phyloP scores from a whole-genome alignment of 2,797 vertebrate genomes.

The Eleutherodactylus coqui region DNA sequence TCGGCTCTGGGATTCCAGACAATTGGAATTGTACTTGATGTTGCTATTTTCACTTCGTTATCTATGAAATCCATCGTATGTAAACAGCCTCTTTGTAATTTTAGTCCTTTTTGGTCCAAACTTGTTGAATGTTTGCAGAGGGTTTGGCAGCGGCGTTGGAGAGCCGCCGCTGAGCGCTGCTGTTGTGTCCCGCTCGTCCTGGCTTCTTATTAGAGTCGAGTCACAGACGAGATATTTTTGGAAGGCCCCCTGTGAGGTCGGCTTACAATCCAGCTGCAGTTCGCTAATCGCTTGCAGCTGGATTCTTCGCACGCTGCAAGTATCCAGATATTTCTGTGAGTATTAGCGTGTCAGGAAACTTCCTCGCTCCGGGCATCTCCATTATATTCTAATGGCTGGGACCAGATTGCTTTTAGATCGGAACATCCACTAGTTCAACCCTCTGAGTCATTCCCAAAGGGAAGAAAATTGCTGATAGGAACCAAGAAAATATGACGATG shows the following conservation, averaged over 20 bases:
- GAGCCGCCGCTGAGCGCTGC: not conserved
- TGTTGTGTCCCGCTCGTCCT: conserved; percentile 1
- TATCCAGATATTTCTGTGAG: not conserved
- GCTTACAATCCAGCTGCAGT: conserved; percentile 44
- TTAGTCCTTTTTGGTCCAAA: not conserved
- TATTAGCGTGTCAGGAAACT: conserved; percentile 17
- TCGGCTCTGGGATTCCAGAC: not conserved
- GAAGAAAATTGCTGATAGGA: not conserved
- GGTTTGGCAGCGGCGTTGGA: not conserved
- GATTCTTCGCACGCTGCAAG: not conserved
- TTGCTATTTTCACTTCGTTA: not conserved
- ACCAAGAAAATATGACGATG: not conserved
- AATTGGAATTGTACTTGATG: not conserved
- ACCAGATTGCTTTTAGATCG: conserved; percentile 32
- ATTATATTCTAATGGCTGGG: conserved; percentile 11
- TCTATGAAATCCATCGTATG: not conserved
- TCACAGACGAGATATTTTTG: conserved; percentile 46
- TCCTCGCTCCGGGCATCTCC: conserved; percentile 13
- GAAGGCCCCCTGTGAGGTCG: conserved; percentile 23
- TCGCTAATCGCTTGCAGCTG: conserved; percentile 43
- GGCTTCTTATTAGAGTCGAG: conserved; percentile 36
- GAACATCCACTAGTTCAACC: conserved; percentile 1
- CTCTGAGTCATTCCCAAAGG: not conserved
- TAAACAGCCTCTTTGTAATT: not conserved
- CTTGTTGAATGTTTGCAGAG: not conserved